Evolutionary conservation across 2,797 vertebrate species (phyloP).

Genomic region (Lates japonicus): DNA sequence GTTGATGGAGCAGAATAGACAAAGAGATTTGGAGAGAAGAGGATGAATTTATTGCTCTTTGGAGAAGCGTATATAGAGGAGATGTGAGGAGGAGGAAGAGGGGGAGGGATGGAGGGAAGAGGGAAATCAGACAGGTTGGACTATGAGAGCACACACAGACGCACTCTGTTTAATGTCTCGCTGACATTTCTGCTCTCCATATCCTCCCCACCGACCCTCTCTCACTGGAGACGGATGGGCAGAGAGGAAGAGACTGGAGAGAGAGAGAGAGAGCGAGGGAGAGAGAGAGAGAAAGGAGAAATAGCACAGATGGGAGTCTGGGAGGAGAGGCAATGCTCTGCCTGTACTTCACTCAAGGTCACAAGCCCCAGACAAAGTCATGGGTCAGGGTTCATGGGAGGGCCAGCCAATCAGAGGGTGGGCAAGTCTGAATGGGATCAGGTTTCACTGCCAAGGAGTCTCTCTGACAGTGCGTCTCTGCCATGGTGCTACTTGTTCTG

Average conservation of each 20-base stretch:
- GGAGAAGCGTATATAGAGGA: slow-evolving; percentile 67
- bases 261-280: slow-evolving; percentile 15
- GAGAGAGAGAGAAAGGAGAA: slow-evolving; percentile 16
- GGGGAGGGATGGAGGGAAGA: slow-evolving; percentile 46
- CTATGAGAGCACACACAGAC: slow-evolving; percentile 83
- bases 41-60: slow-evolving; percentile 78
- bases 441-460: slow-evolving; percentile 69
- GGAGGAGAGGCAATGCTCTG: slow-evolving; percentile 66
- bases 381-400: slow-evolving; percentile 91
- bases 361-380: slow-evolving; percentile 90
- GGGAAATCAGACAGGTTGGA: slow-evolving; percentile 82
- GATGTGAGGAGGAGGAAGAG: slow-evolving; percentile 54
- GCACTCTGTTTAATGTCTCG: slow-evolving; percentile 88
- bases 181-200: slow-evolving; percentile 87
- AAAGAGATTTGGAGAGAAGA: slow-evolving; percentile 67
- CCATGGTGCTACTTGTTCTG: not conserved
- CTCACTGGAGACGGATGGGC: slow-evolving; percentile 71
- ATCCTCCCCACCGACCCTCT: slow-evolving; percentile 65
- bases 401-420: slow-evolving; percentile 86
- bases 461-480: slow-evolving; percentile 21
- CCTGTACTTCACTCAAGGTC: slow-evolving; percentile 84
- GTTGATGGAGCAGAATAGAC: slow-evolving; percentile 71
- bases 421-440: slow-evolving; percentile 69
- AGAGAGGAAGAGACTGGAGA: slow-evolving; percentile 49
- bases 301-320: slow-evolving; percentile 39